Percentiles rank a stretch among this genome's conserved stretches.
phyloP scores from a whole-genome alignment of 2,113 vertebrate species.

The Guaruba guarouba region DNA sequence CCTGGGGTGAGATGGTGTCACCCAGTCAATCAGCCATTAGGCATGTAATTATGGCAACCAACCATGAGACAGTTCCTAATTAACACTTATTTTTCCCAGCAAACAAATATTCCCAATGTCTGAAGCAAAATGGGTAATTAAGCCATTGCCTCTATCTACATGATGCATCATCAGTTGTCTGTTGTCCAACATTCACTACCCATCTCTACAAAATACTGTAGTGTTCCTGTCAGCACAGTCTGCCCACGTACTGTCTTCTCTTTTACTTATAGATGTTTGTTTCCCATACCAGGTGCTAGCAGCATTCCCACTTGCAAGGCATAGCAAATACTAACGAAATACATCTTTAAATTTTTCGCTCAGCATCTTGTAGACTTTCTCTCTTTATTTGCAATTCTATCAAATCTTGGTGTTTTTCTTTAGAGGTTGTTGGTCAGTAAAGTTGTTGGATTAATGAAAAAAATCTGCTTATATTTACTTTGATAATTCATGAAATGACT shows the following conservation, averaged over 20 bases:
- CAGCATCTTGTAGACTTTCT: not conserved
- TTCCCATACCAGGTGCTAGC: not conserved
- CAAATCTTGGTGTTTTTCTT: not conserved
- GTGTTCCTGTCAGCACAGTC: not conserved
- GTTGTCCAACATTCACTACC: not conserved
- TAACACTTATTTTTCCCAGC: not conserved
- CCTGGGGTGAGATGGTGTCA: not conserved
- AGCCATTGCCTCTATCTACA: not conserved
- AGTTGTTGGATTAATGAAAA: not conserved
- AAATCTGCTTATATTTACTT: not conserved
- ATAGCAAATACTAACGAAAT: not conserved
- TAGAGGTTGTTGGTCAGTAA: not conserved
- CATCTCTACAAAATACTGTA: not conserved
- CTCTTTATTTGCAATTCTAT: not conserved
- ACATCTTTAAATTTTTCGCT: not conserved
- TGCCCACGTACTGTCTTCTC: not conserved
- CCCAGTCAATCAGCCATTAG: not conserved
- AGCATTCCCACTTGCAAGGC: not conserved
- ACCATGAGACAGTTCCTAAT: not conserved
- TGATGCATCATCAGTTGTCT: not conserved
- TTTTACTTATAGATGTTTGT: not conserved
- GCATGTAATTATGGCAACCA: conserved; percentile 34
- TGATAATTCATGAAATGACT: not conserved
- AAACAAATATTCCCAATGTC: not conserved
- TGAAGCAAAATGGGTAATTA: not conserved